Evolutionary conservation across 2,888 invertebrate species (phyloP).

Genomic region (Cerastis rubricosa): DNA sequence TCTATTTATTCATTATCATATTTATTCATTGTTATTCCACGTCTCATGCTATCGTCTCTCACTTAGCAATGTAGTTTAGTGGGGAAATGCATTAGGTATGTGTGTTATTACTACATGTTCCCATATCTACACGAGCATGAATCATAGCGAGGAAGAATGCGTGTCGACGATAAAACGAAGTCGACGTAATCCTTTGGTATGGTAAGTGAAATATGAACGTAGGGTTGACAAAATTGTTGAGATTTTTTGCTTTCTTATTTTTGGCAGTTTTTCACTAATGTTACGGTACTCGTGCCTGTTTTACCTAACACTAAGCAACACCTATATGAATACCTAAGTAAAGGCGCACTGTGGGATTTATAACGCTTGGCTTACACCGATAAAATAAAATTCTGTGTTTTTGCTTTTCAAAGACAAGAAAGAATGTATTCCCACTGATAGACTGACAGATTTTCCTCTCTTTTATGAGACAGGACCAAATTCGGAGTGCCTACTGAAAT

Average conservation of each 20-base stretch:
- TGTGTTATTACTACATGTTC: conserved; percentile 29
- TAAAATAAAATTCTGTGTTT: background rate
- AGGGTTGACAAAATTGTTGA: background rate
- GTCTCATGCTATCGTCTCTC: background rate
- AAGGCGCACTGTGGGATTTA: background rate
- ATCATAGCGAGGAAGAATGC: conserved; percentile 52
- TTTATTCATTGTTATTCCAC: conserved; percentile 28
- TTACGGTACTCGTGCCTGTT: background rate
- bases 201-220: conserved; percentile 33
- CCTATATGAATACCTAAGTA: background rate
- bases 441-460: background rate
- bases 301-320: background rate
- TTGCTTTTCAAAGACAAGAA: background rate
- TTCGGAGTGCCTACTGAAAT: background rate
- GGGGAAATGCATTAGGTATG: conserved; percentile 11
- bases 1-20: too few species aligned
- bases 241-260: background rate
- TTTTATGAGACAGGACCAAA: background rate
- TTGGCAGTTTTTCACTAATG: background rate
- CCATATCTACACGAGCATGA: conserved; percentile 25
- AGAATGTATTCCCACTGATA: background rate
- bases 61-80: conserved; percentile 29
- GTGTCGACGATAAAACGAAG: conserved; percentile 45
- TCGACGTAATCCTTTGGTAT: conserved; percentile 41
- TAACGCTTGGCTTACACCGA: too few species aligned